Percentiles rank a stretch among this genome's conserved stretches.
Conservation (phyloP, 2,888 invertebrate species). For the Chaetogeoica ovagalla region DNA sequence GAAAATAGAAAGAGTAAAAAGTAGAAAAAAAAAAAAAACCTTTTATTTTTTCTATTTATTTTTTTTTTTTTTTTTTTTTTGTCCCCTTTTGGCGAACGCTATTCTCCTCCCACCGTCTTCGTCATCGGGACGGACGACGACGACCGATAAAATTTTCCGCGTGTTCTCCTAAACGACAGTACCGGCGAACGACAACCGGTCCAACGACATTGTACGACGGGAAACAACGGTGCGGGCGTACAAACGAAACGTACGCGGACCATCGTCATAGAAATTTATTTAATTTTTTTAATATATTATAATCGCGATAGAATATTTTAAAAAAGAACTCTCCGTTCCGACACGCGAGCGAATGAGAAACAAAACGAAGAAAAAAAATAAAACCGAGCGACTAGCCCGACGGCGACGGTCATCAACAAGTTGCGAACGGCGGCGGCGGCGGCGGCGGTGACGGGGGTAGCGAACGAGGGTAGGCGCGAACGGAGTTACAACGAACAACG, state of each 20-base stretch:
- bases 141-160: constrained; percentile 3
- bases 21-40: not conserved
- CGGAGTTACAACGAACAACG: not conserved
- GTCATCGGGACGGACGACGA: not conserved
- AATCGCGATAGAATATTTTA: not conserved
- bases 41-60: not conserved
- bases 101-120: constrained; percentile 1
- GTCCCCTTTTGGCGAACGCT: constrained; percentile 9
- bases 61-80: too few relatives aligned
- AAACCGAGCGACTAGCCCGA: not conserved
- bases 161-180: not conserved
- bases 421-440: constrained; percentile 16
- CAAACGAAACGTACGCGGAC: not conserved
- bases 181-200: not conserved
- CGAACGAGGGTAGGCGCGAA: not conserved
- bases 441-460: not conserved
- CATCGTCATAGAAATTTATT: not conserved
- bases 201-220: not conserved
- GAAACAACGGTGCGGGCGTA: not conserved
- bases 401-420: constrained; percentile 46
- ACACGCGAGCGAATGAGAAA: not conserved
- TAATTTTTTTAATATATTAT: not conserved
- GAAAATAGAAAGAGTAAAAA: too few relatives aligned
- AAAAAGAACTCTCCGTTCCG: not conserved
- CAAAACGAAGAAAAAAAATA: too few relatives aligned